Base-by-base conservation (phyloP, 1,140 invertebrate species). In the Drosophila watanabei region DNA sequence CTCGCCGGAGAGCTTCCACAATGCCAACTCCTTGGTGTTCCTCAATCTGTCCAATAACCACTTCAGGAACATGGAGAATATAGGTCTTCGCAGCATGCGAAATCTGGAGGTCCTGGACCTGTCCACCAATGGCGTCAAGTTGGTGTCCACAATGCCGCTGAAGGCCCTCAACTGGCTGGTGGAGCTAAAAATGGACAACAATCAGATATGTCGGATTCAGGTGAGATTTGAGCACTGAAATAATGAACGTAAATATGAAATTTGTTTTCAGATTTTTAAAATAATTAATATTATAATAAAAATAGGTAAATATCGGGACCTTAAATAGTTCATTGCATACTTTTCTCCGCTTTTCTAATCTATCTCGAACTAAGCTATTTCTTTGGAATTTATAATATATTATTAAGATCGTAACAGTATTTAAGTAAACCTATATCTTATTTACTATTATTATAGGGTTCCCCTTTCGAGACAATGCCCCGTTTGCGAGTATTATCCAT, bases 1-100 rank as follows among this genome's bases (percentile, higher is more conserved):
- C 49, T 96, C 96, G 0, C 94, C 94, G n/a, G 95, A 96, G 78
- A 97, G 97, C 1, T 98, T 98, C 89, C 95, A 96, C 70, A 95
- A 96, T 78, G 95, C 96, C 16, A 96, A 97, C 9, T 95, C 97
- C 49, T 92, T 97, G 49, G 94, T 98, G 28, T 96, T 97, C 91
- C 93, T 98, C 11, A 98, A 98, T 94, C 91, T 98, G 54, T 98
- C 97, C 82, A 94, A 96, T 76, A 98, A 97, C 94, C 94, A 96
- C 76, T 93, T 97, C 51, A 94, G 94, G 9, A 95, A 94, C 48
- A 93, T 98, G 71, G 95, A 97, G 60, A 95, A 96, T 77, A 95
- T 96, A 30, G 97, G 97, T 6, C 93, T 97, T 18, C 94, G 95
- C 13, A 96, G 95, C 76, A 91, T 97, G 32, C 94, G 95, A 30